Conservation (phyloP, 1,140 invertebrate species). For the Fopius arisanus region DNA sequence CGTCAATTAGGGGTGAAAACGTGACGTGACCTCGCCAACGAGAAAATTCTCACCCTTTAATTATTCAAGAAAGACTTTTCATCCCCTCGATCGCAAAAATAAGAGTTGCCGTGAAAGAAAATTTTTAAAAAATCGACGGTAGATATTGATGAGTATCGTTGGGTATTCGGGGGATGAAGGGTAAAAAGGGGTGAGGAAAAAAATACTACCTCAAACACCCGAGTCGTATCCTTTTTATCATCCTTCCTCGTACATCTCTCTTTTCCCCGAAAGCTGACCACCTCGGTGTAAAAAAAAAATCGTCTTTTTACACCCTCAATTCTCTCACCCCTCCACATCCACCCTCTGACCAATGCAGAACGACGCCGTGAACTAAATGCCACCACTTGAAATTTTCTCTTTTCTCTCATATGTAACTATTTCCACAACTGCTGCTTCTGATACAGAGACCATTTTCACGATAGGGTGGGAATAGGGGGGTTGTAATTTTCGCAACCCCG, state of each 20-base stretch:
- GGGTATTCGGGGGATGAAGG: background rate
- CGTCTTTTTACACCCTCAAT: slow-evolving; percentile 12
- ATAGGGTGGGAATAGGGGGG: background rate
- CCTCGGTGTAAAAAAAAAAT: slow-evolving; percentile 30
- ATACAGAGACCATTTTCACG: slow-evolving; percentile 23
- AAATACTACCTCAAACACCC: background rate
- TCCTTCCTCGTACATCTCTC: slow-evolving; percentile 24
- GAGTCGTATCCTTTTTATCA: slow-evolving; percentile 26
- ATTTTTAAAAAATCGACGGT: background rate
- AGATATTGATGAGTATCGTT: slow-evolving; percentile 16
- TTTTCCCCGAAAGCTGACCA: slow-evolving; percentile 20
- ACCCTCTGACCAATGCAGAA: slow-evolving; percentile 41
- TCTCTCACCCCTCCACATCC: background rate
- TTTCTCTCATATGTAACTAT: slow-evolving; percentile 18
- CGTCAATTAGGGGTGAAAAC: slow-evolving; percentile 49
- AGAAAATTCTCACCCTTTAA: slow-evolving; percentile 29
- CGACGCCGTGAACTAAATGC: slow-evolving; percentile 49
- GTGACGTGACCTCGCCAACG: slow-evolving; percentile 23
- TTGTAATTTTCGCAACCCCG: slow-evolving; percentile 63
- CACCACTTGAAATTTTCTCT: slow-evolving; percentile 41
- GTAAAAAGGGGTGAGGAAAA: background rate
- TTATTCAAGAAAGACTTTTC: slow-evolving; percentile 14
- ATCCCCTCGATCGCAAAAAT: background rate
- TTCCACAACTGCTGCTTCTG: background rate
- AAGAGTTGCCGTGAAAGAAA: background rate